Conservation (phyloP, 2,888 invertebrate species). For the Acronicta leporina region DNA sequence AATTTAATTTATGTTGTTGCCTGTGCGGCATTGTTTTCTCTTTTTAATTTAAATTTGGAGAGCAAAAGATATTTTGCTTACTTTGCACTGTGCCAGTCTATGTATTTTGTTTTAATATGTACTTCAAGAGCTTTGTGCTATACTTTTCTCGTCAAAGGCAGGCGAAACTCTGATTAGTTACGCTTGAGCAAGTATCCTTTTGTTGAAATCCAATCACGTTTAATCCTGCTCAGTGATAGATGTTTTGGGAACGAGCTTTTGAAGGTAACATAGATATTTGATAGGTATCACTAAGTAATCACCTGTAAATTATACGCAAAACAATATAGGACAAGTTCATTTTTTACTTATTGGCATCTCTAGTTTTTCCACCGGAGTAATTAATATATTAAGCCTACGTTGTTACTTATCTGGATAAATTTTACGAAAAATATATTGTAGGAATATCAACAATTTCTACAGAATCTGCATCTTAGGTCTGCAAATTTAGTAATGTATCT, state of each 20-base stretch:
- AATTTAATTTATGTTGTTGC: constrained; percentile 12
- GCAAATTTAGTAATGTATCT: no score
- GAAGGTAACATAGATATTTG: constrained; percentile 21
- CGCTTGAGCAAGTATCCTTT: constrained; percentile 49
- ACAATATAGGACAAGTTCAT: neutral
- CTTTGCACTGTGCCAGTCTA: constrained; percentile 13
- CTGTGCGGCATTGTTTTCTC: constrained; percentile 3
- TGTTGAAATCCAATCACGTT: constrained; percentile 51
- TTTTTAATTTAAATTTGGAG: constrained; percentile 28
- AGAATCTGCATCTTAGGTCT: no score
- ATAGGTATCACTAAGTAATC: constrained; percentile 23
- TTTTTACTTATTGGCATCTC: no score
- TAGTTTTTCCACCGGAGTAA: no score
- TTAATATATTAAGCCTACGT: no score
- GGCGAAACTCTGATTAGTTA: constrained; percentile 47
- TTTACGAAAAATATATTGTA: no score
- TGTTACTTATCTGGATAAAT: no score
- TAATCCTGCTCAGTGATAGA: constrained; percentile 34
- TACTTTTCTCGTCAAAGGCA: constrained; percentile 39
- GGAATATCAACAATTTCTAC: no score
- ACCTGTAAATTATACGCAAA: neutral
- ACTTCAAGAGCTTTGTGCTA: constrained; percentile 24
- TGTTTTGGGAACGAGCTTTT: constrained; percentile 30
- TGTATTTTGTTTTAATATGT: constrained; percentile 27
- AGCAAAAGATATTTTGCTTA: constrained; percentile 26